Evolutionary conservation across 2,797 vertebrate genomes (phyloP), one percentile per base, ranked within the genome.

Genomic region (Hypotaenidia okinawae): DNA sequence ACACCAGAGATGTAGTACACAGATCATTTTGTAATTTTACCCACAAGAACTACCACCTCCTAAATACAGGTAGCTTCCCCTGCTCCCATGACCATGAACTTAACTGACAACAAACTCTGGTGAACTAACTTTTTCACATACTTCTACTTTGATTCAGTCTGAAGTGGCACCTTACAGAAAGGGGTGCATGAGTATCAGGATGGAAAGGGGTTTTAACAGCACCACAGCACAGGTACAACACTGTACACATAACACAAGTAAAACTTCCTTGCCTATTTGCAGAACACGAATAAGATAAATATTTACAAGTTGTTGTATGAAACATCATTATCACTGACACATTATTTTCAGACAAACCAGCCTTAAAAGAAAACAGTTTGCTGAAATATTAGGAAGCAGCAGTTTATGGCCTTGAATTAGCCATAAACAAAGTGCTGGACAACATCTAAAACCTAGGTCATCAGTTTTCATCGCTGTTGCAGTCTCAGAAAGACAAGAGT

Each of bases 21-120:
- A 25, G 10, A 45, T 32, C 24, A 10, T 49, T 39, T 52, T 19
- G 39, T 11, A 0, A 32, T 30, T 86, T 68, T 51, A 63, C 8
- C 27, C 43, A 52, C 24, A 45, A 11, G 11, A 66, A 67, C n/a
- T 62, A 51, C 63, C 17, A 19, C 9, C 33, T 69, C 28, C 51
- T 62, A 76, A 66, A 76, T 3, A 78, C 28, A 75, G 6, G 22
- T 17, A 66, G 25, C 45, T 52, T 64, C n/a, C 32, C 14, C 22
- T 6, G 2, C 5, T 18, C 13, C 17, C 18, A 0, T 18, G 49
- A 45, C 16, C 13, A 10, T 15, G 11, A 67, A 0, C 19, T 69
- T 45, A 14, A 77, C 27, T 22, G 23, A 49, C 15, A 45, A 45
- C 43, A n/a, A 58, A 16, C 15, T 39, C 39, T 2, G 6, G 13